Evolutionary conservation across 1,140 invertebrate genomes (phyloP).

Genomic region (Dreissena rostriformis): DNA sequence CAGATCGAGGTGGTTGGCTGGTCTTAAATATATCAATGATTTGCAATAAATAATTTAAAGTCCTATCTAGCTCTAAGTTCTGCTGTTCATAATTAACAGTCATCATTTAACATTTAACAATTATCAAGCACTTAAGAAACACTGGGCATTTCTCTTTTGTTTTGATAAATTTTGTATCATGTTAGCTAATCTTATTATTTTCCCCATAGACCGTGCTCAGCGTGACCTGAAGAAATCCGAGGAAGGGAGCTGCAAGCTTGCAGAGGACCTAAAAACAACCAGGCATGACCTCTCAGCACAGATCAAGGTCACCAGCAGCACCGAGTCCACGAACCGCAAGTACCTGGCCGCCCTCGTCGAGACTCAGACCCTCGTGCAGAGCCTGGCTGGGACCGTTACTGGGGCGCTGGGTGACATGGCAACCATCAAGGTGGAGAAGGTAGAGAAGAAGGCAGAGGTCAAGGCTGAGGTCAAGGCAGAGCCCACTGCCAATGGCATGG

Average conservation of each 20-base stretch:
- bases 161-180: too few species aligned
- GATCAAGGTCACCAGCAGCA: conserved; percentile 61
- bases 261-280: conserved; percentile 62
- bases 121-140: too few species aligned
- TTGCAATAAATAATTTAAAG: too few species aligned
- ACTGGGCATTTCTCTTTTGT: too few species aligned
- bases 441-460: background rate
- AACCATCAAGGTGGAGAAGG: conserved; percentile 32
- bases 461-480: conserved; percentile 24
- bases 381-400: conserved; percentile 55
- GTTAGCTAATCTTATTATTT: too few species aligned
- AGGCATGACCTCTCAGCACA: conserved; percentile 61
- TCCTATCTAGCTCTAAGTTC: too few species aligned
- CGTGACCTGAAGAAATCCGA: conserved; percentile 64
- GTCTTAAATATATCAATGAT: background rate
- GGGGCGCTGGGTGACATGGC: conserved; percentile 58
- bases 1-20: conserved; percentile 78
- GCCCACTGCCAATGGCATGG: conserved; percentile 17
- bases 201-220: conserved; percentile 59
- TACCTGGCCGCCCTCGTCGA: conserved; percentile 66
- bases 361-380: conserved; percentile 59
- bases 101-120: too few species aligned
- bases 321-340: conserved; percentile 65
- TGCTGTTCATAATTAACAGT: too few species aligned
- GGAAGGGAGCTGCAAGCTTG: conserved; percentile 58